Conservation (phyloP, 2,888 invertebrate genomes). For the Trissonchulus latispiculum region DNA sequence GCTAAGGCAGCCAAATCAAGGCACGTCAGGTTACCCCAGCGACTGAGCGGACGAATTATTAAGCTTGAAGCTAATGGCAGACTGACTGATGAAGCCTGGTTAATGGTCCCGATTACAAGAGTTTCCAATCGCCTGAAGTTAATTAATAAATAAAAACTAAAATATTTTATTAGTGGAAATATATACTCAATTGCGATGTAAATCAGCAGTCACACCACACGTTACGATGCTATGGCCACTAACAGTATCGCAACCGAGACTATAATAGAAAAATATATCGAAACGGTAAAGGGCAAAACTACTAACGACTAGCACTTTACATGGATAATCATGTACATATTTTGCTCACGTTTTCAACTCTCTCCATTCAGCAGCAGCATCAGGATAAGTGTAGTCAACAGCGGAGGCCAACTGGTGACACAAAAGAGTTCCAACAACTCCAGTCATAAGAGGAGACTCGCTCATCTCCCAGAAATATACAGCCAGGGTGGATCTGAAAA, state of each 20-base stretch:
- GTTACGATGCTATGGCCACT: too few relatives aligned
- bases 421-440: conserved; percentile 11
- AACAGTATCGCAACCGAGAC: too few relatives aligned
- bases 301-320: too few relatives aligned
- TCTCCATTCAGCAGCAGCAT: not conserved
- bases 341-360: not conserved
- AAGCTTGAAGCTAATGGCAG: conserved; percentile 4
- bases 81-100: conserved; percentile 1
- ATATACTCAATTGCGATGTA: too few relatives aligned
- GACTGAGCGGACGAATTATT: not conserved
- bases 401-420: not conserved
- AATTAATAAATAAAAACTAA: too few relatives aligned
- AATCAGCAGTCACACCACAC: too few relatives aligned
- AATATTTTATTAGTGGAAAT: too few relatives aligned
- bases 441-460: conserved; percentile 10
- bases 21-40: conserved; percentile 17
- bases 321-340: not conserved
- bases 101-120: not conserved
- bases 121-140: conserved; percentile 16
- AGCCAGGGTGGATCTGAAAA: conserved; percentile 14
- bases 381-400: not conserved
- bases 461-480: conserved; percentile 21
- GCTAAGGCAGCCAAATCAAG: conserved; percentile 20
- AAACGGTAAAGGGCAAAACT: too few relatives aligned
- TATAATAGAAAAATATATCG: too few relatives aligned